These are phyloP conservation scores for Larimichthys polyactis DNA, from an alignment of 2,113 vertebrate species.

Conservation along the genomic window DNA sequence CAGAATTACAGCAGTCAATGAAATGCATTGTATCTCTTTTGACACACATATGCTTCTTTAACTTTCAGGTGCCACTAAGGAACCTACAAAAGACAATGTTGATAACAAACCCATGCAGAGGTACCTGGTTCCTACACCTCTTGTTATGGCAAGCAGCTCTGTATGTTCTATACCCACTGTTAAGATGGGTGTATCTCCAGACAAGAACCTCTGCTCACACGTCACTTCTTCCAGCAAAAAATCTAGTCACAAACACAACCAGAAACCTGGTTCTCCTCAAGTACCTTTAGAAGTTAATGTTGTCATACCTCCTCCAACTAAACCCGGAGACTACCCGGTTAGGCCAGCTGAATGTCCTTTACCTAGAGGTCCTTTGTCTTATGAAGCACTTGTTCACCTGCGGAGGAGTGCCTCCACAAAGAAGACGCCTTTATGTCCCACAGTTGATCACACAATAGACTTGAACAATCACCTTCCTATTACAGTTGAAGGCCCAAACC, in stretches of 20 bases:
- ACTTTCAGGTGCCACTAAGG: constrained; percentile 69
- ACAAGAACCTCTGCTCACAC: constrained; percentile 24
- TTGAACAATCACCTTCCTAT: constrained; percentile 12
- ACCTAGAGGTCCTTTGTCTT: constrained; percentile 78
- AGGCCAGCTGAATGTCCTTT: constrained; percentile 45
- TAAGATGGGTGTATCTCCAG: constrained; percentile 21
- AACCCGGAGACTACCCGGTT: constrained; percentile 38
- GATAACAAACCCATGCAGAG: constrained; percentile 22
- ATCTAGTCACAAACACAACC: constrained; percentile 12
- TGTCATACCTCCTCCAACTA: constrained; percentile 57
- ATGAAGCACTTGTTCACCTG: constrained; percentile 78
- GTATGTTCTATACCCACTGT: constrained; percentile 64
- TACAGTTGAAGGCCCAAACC: constrained; percentile 18
- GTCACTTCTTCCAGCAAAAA: constrained; percentile 15
- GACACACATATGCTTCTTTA: constrained; percentile 10
- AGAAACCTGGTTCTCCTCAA: constrained; percentile 11
- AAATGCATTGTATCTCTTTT: not conserved
- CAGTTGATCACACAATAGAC: constrained; percentile 71
- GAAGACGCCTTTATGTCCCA: constrained; percentile 73
- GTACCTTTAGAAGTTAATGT: constrained; percentile 63
- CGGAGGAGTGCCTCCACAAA: constrained; percentile 73
- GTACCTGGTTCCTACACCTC: constrained; percentile 77
- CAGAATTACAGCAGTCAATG: constrained; percentile 5
- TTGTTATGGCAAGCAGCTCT: constrained; percentile 66
- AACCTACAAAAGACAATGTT: constrained; percentile 33